phyloP scores from a whole-genome alignment of 2,888 invertebrate species.

The Coleophora deauratella region DNA sequence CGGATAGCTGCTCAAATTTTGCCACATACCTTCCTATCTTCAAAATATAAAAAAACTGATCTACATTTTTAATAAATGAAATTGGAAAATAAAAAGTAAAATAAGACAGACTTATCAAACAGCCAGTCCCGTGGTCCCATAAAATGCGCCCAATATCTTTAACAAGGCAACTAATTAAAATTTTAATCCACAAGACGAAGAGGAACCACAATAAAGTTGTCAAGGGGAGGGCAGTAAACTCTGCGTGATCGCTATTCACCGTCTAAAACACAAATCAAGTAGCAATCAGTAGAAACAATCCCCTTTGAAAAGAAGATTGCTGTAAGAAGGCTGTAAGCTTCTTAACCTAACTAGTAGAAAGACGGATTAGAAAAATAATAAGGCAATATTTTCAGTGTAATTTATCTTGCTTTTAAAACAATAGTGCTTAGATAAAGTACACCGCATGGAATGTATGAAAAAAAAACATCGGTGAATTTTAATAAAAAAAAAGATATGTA shows the following conservation, averaged over 20 bases:
- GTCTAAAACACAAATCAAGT: constrained; percentile 20
- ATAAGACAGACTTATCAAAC: not conserved
- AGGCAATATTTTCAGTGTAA: not conserved
- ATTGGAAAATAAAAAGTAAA: not conserved
- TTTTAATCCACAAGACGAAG: constrained; percentile 42
- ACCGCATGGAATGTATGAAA: too few species aligned
- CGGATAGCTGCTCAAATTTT: too few species aligned
- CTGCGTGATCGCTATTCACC: constrained; percentile 26
- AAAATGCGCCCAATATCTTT: constrained; percentile 47
- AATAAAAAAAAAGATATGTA: too few species aligned
- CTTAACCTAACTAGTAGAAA: constrained; percentile 4
- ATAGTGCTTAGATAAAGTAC: not conserved
- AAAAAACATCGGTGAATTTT: too few species aligned
- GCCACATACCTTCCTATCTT: too few species aligned
- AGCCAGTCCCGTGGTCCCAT: constrained; percentile 20
- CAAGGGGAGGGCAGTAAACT: constrained; percentile 37
- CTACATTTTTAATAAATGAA: too few species aligned
- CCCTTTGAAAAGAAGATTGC: constrained; percentile 8
- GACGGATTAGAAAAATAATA: not conserved
- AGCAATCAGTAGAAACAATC: constrained; percentile 13
- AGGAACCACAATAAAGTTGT: constrained; percentile 47
- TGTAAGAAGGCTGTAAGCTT: constrained; percentile 1
- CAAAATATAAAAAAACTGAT: too few species aligned
- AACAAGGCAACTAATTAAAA: constrained; percentile 57
- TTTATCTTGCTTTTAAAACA: not conserved